Percentiles rank a stretch among this genome's conserved stretches.
Conservation (phyloP, 2,888 invertebrate species). For the Crossocerus cetratus region DNA sequence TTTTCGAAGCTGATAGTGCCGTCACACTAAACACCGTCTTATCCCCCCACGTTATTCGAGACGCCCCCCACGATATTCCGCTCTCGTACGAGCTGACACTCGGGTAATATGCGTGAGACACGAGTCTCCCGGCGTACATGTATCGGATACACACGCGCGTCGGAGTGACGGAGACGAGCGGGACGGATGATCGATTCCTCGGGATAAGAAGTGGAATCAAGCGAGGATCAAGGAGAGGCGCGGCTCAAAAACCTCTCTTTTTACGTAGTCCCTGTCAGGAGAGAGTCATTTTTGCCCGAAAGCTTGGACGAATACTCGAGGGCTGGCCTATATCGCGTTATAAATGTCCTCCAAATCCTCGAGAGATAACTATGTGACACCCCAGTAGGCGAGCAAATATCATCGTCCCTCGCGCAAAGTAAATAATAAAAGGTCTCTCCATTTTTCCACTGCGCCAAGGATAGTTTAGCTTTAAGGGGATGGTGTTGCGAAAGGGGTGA, state of each 20-base stretch:
- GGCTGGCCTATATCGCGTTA: slow-evolving; percentile 15
- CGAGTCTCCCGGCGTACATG: slow-evolving; percentile 15
- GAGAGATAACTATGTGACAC: background rate
- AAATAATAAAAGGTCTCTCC: background rate
- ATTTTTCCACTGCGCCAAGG: background rate
- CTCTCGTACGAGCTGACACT: slow-evolving; percentile 30
- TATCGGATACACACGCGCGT: slow-evolving; percentile 13
- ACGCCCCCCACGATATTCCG: slow-evolving; percentile 33
- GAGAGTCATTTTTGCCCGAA: slow-evolving; percentile 32
- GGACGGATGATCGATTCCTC: slow-evolving; percentile 72
- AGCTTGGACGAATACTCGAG: slow-evolving; percentile 30
- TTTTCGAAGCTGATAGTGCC: background rate
- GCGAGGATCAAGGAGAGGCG: slow-evolving; percentile 68
- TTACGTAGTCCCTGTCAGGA: slow-evolving; percentile 32
- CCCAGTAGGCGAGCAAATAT: background rate
- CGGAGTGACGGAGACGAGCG: slow-evolving; percentile 31
- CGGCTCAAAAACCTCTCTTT: slow-evolving; percentile 38
- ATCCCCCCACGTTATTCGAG: slow-evolving; percentile 18
- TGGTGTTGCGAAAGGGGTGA: no score
- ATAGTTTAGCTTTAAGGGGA: no score
- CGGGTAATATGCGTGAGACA: slow-evolving; percentile 25
- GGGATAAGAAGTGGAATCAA: slow-evolving; percentile 73
- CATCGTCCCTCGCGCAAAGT: background rate
- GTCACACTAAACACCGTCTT: slow-evolving; percentile 1
- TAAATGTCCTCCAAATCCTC: slow-evolving; percentile 18